These are phyloP conservation scores for Apamea epomidion DNA, from an alignment of 2,888 invertebrate species.

Conservation along the genomic window DNA sequence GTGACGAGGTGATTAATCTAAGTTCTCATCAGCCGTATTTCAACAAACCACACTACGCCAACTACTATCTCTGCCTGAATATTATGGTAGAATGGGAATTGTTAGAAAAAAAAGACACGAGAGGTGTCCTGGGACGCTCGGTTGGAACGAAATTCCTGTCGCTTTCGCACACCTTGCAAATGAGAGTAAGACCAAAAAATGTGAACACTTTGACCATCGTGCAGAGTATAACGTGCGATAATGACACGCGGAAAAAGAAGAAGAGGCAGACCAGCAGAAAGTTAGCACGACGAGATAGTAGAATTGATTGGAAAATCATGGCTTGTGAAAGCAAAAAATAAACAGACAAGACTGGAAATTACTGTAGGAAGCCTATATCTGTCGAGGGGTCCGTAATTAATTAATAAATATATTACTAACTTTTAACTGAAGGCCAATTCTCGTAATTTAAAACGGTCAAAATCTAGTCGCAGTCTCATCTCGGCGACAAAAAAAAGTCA, in stretches of 20 bases:
- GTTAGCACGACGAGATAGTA: neutral
- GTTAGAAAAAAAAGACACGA: neutral
- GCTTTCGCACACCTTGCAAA: neutral
- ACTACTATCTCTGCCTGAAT: neutral
- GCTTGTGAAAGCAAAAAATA: neutral
- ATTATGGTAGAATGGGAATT: neutral
- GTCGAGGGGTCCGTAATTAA: too few relatives aligned
- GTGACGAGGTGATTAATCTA: constrained; percentile 31
- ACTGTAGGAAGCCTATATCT: neutral
- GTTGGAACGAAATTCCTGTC: neutral
- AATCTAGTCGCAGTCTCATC: too few relatives aligned
- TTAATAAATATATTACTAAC: too few relatives aligned
- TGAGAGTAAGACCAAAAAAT: neutral
- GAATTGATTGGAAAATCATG: neutral
- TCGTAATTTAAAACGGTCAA: too few relatives aligned
- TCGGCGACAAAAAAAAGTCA: too few relatives aligned
- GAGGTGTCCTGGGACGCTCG: neutral
- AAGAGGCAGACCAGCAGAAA: neutral
- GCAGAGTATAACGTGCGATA: neutral
- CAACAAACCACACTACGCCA: neutral
- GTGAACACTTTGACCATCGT: neutral
- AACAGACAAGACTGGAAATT: neutral
- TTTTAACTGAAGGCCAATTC: too few relatives aligned
- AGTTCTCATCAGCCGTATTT: constrained; percentile 14
- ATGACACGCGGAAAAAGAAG: neutral